Conservation (phyloP, 1,140 invertebrate genomes). For the Colletes gigas region DNA sequence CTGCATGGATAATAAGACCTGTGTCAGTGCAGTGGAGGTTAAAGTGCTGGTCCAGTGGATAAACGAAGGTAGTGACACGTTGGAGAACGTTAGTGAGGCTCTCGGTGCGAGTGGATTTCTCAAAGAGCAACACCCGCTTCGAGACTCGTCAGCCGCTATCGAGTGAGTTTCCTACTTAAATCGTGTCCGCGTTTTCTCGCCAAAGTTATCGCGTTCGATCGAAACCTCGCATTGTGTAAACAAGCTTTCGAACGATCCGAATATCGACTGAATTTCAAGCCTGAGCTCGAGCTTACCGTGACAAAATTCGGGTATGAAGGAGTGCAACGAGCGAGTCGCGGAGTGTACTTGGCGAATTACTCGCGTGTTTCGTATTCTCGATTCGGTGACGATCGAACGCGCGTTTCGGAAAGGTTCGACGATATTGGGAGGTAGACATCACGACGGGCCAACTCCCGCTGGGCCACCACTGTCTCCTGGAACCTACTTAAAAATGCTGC, state of each 20-base stretch:
- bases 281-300: no score
- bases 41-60: conserved; percentile 51
- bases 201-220: neutral
- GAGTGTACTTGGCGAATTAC: neutral
- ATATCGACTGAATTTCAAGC: neutral
- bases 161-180: conserved; percentile 6
- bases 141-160: neutral
- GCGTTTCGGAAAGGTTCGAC: conserved; percentile 38
- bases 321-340: no score
- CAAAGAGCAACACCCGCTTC: neutral
- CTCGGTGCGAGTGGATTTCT: conserved; percentile 5
- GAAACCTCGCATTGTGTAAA: neutral
- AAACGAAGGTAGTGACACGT: conserved; percentile 49
- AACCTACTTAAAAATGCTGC: conserved; percentile 50
- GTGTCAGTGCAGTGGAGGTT: conserved; percentile 60
- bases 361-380: neutral
- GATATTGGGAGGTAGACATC: conserved; percentile 14
- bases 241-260: no score
- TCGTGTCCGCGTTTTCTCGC: no score
- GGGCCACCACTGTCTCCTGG: conserved; percentile 26
- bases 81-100: neutral
- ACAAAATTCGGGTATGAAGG: no score
- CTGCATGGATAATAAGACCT: conserved; percentile 46
- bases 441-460: conserved; percentile 46
- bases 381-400: conserved; percentile 32